These are phyloP conservation scores for Pemphredon lugubris DNA, from an alignment of 2,888 invertebrate species.

Conservation along the genomic window DNA sequence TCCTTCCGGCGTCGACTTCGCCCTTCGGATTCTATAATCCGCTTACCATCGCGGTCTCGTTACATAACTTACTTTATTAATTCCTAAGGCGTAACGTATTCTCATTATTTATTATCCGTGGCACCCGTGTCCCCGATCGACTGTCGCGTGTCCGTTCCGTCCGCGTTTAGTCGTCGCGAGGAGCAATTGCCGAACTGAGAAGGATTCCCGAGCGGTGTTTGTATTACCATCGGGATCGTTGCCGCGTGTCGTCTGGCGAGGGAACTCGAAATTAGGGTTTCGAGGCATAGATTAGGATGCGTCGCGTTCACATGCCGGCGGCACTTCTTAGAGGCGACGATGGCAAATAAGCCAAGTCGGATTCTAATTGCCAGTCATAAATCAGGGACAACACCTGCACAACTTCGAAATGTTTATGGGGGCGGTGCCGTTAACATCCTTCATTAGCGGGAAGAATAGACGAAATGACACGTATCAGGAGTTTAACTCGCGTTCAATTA, in stretches of 20 bases:
- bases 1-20: constrained; percentile 65
- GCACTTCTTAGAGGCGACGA: constrained; percentile 72
- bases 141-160: not conserved
- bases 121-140: not conserved
- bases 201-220: too few species aligned
- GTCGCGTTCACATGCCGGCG: constrained; percentile 77
- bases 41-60: constrained; percentile 61
- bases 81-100: constrained; percentile 45
- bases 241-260: constrained; percentile 43
- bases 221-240: too few species aligned
- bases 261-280: constrained; percentile 64
- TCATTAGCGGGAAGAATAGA: constrained; percentile 67
- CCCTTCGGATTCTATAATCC: constrained; percentile 64
- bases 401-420: constrained; percentile 77
- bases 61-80: constrained; percentile 62
- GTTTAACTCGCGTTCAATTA: constrained; percentile 68
- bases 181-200: too few species aligned
- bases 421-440: constrained; percentile 71
- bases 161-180: not conserved
- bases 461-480: constrained; percentile 65
- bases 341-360: constrained; percentile 78
- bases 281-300: constrained; percentile 76
- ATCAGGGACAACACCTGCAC: constrained; percentile 81
- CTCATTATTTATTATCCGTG: constrained; percentile 18
- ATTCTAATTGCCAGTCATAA: constrained; percentile 80